These are phyloP conservation scores for Antechinus stuartii DNA, from an alignment of 2,113 vertebrate species.

Conservation along the genomic window DNA sequence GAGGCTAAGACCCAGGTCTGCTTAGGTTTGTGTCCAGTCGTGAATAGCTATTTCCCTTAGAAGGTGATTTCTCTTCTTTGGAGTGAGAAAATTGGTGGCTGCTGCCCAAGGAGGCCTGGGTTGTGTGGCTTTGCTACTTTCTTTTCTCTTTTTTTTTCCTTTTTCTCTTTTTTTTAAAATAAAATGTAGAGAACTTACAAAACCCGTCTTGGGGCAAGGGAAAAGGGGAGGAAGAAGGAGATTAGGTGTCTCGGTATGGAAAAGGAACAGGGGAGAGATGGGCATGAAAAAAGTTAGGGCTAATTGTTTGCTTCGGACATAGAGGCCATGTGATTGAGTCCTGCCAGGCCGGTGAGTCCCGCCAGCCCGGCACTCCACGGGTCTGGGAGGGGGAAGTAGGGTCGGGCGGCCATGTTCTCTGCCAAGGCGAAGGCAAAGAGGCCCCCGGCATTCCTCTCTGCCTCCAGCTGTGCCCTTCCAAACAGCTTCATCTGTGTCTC, in stretches of 20 bases:
- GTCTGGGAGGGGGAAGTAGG: conserved; percentile 91
- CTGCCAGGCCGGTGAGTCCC: conserved; percentile 84
- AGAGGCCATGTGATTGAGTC: conserved; percentile 89
- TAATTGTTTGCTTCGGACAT: conserved; percentile 93
- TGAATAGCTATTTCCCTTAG: neutral
- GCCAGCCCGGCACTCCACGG: conserved; percentile 93
- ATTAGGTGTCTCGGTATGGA: neutral
- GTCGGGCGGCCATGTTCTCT: conserved; percentile 89
- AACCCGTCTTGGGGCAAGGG: neutral
- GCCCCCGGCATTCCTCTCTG: conserved; percentile 90
- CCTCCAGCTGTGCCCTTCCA: conserved; percentile 88
- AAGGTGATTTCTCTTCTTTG: neutral
- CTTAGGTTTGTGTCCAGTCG: neutral
- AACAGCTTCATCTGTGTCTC: conserved; percentile 89
- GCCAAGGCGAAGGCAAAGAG: conserved; percentile 93
- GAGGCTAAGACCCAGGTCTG: neutral
- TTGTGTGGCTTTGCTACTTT: neutral
- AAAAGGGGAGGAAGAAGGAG: neutral
- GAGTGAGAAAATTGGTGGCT: neutral
- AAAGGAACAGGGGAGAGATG: neutral
- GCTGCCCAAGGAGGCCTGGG: neutral
- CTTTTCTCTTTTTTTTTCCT: neutral
- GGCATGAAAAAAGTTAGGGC: conserved; percentile 19
- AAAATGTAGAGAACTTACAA: conserved; percentile 5
- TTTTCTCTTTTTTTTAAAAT: conserved; percentile 43